Conservation (phyloP, 2,888 invertebrate genomes). For the Silvanus unidentatus region DNA sequence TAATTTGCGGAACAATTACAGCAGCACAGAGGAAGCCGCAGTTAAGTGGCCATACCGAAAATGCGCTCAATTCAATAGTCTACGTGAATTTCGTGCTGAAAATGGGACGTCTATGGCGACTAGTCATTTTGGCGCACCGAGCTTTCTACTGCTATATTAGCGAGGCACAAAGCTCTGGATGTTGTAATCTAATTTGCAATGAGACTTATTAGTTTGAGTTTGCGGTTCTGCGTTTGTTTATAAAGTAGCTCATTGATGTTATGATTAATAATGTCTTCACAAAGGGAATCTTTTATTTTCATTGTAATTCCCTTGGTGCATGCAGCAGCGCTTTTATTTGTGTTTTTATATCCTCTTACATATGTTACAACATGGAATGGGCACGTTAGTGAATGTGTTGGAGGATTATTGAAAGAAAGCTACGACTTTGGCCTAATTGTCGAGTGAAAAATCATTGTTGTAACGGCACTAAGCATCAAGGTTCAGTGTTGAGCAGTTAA, state of each 20-base stretch:
- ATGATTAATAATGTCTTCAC: constrained; percentile 32
- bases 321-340: no score
- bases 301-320: not conserved
- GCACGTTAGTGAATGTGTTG: no score
- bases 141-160: constrained; percentile 45
- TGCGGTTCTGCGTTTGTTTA: constrained; percentile 39
- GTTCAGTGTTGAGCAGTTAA: constrained; percentile 23
- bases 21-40: constrained; percentile 43
- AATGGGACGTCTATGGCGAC: constrained; percentile 26
- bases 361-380: no score
- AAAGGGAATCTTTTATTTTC: constrained; percentile 22
- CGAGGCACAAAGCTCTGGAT: constrained; percentile 45
- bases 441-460: no score
- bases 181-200: constrained; percentile 47
- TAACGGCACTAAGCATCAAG: constrained; percentile 7
- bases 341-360: no score
- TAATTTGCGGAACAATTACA: constrained; percentile 47
- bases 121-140: constrained; percentile 29
- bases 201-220: constrained; percentile 47
- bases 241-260: constrained; percentile 39
- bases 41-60: constrained; percentile 42
- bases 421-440: no score
- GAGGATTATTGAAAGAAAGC: no score
- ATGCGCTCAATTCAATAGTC: constrained; percentile 27
- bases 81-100: constrained; percentile 18